Evolutionary conservation across 2,113 vertebrate genomes (phyloP).

Genomic region (Strigops habroptila): DNA sequence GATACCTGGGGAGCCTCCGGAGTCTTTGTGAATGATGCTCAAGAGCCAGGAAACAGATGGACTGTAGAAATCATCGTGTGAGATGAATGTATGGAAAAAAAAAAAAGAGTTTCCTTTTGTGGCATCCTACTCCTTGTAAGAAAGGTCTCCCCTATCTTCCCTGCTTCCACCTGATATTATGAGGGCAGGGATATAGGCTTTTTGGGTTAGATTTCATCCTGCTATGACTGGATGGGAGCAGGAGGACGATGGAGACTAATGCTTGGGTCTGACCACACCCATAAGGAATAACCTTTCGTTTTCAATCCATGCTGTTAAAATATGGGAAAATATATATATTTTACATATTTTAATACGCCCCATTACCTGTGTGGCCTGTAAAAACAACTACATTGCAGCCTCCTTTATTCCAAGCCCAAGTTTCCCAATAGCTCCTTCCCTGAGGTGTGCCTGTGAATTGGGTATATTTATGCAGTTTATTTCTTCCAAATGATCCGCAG

Average conservation of each 20-base stretch:
- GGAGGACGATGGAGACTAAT: conserved; percentile 28
- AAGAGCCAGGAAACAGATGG: conserved; percentile 21
- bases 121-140: conserved; percentile 44
- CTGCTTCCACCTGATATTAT: not conserved
- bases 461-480: conserved; percentile 58
- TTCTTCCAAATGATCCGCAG: conserved; percentile 36
- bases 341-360: conserved; percentile 53
- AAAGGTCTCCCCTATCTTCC: conserved; percentile 5
- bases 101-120: conserved; percentile 40
- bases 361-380: conserved; percentile 55
- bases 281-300: conserved; percentile 34
- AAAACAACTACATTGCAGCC: conserved; percentile 10
- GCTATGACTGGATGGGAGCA: not conserved
- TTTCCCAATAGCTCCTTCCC: conserved; percentile 20
- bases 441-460: conserved; percentile 46
- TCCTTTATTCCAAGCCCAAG: conserved; percentile 46
- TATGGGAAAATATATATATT: conserved; percentile 47
- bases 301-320: conserved; percentile 48
- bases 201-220: not conserved
- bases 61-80: conserved; percentile 46
- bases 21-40: conserved; percentile 16
- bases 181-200: conserved; percentile 4
- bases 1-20: not conserved
- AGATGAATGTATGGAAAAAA: conserved; percentile 43
- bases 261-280: conserved; percentile 44